Base-by-base conservation (phyloP, 2,888 invertebrate genomes). In the Brenthis hecate region DNA sequence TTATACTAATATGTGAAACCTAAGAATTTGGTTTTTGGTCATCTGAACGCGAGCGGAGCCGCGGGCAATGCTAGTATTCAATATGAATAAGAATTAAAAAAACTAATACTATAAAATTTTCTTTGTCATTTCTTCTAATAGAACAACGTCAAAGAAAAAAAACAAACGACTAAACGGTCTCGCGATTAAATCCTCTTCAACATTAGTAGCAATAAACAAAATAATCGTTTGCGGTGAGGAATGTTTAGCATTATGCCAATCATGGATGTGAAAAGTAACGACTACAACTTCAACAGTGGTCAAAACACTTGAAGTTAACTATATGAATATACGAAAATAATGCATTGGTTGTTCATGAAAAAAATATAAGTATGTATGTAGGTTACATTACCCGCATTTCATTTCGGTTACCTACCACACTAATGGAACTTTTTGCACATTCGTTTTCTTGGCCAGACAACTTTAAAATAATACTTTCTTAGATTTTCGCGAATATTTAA, bases 201-300 rank as follows among this genome's bases (percentile, higher is more conserved):
- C 66, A 69, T 71, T 69, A 71, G 51, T n/a, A 47, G 79, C 80
- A 78, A 85, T 84, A 84, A 85, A 87, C 85, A 84, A 90, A 89
- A 90, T 90, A 89, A 91, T 87, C 84, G 84, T 83, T 88, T 92
- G 91, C 86, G 91, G 92, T 91, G 79, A 84, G 81, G 83, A 80
- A 83, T 53, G 19, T 82, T 82, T 77, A 78, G 81, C 77, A 81
- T 86, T 89, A 87, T 87, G 86, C 87, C 86, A 89, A 89, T 89
- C 89, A 89, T 87, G 87, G 89, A 88, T 86, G 84, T 86, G 88
- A 87, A 84, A 81, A 43, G 36, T 43, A 43, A 43, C 28, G 28
- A 28, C 5, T 28, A 28, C 36, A 43, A 43, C 11, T 43, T 43
- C 36, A 43, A 11, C 11, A 11, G 36, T 11, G 36, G 36, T 43